Conservation (phyloP, 2,113 vertebrate genomes). For the Arothron firmamentum region DNA sequence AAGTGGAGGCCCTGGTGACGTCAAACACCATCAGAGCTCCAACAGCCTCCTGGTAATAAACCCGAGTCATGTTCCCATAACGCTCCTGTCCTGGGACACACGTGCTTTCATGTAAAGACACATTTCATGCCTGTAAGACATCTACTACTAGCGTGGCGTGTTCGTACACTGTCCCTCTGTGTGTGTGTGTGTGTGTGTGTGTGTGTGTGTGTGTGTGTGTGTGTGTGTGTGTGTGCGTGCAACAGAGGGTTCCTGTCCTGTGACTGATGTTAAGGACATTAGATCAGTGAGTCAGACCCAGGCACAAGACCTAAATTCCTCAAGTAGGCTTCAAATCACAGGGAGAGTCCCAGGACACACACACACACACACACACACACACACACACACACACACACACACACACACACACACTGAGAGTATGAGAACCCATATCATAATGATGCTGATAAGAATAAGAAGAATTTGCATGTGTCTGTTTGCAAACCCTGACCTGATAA, state of each 20-base stretch:
- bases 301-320: slow-evolving; percentile 65
- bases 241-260: slow-evolving; percentile 51
- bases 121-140: slow-evolving; percentile 8
- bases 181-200: neutral
- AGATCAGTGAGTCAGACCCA: slow-evolving; percentile 55
- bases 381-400: neutral
- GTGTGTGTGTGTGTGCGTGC: slow-evolving; percentile 12
- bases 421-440: no score
- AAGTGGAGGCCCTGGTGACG: slow-evolving; percentile 76
- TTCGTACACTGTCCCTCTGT: neutral
- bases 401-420: no score
- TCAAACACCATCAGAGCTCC: slow-evolving; percentile 81
- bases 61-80: slow-evolving; percentile 82
- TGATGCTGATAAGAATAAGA: no score
- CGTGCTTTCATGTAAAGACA: slow-evolving; percentile 14
- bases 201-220: slow-evolving; percentile 5
- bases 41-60: slow-evolving; percentile 81
- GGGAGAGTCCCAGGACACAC: slow-evolving; percentile 28
- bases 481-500: no score
- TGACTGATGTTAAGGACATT: slow-evolving; percentile 62
- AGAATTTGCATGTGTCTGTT: no score
- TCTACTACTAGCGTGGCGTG: neutral
- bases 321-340: slow-evolving; percentile 45
- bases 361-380: neutral
- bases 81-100: slow-evolving; percentile 76